Evolutionary conservation across 2,888 invertebrate genomes (phyloP).

Genomic region (Heliconius hortense): DNA sequence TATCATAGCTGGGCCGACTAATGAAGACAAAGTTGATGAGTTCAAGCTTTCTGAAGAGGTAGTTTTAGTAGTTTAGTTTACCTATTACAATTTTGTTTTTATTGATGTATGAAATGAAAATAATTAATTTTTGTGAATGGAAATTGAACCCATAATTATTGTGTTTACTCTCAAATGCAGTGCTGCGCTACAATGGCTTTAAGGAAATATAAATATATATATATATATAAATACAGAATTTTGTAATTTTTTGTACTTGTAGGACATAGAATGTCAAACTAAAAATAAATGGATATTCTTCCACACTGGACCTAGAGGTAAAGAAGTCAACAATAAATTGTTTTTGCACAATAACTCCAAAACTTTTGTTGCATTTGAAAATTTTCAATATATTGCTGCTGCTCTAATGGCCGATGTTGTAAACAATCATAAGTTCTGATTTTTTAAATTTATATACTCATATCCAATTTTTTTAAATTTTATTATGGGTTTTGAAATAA

Average conservation of each 20-base stretch:
- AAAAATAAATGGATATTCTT: conserved; percentile 61
- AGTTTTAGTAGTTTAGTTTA: not conserved
- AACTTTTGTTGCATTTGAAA: conserved; percentile 62
- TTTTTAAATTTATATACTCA: not conserved
- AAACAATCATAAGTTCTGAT: conserved; percentile 53
- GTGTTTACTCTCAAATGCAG: too few species aligned
- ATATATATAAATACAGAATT: not conserved
- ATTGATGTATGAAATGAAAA: too few species aligned
- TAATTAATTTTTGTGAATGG: too few species aligned
- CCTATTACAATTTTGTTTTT: too few species aligned
- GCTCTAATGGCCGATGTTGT: conserved; percentile 63
- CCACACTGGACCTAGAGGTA: conserved; percentile 67
- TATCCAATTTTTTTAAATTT: not conserved
- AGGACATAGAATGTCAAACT: conserved; percentile 56
- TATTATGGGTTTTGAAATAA: not conserved
- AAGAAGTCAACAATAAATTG: conserved; percentile 59
- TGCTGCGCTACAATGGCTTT: too few species aligned
- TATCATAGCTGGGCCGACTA: conserved; percentile 64
- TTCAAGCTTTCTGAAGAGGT: conserved; percentile 52
- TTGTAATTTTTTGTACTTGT: too few species aligned
- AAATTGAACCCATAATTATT: too few species aligned
- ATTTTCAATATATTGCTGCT: conserved; percentile 69
- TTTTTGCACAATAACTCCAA: conserved; percentile 58
- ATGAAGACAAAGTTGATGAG: conserved; percentile 49
- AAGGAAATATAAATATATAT: too few species aligned